Percentiles rank a stretch among this genome's conserved stretches.
Conservation (phyloP, 35 echinoderm and acorn worm genomes). For the Lytechinus pictus region DNA sequence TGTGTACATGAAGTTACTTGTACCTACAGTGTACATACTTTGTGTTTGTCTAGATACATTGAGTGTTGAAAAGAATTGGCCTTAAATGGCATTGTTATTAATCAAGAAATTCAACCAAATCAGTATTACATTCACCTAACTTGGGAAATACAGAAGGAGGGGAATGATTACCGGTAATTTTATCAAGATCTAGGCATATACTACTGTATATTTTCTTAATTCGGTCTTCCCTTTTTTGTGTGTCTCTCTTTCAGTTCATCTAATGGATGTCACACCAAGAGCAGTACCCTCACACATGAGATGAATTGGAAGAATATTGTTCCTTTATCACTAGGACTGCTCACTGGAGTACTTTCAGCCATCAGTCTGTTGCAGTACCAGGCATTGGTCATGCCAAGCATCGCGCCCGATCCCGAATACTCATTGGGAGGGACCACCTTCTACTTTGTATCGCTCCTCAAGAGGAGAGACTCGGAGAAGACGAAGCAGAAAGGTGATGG, state of each 20-base stretch:
- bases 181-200: no score
- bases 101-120: no score
- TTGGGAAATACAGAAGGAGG: no score
- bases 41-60: no score
- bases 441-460: constrained; percentile 50
- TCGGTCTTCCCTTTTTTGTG: no score
- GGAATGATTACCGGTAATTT: no score
- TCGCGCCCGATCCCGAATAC: constrained; percentile 37
- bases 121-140: no score
- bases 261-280: not conserved
- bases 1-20: no score
- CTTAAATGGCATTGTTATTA: no score
- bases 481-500: not conserved
- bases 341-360: constrained; percentile 61
- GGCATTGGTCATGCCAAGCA: not conserved
- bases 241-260: not conserved
- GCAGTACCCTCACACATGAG: not conserved
- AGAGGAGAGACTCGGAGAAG: not conserved
- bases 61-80: no score
- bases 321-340: constrained; percentile 55
- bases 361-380: constrained; percentile 64
- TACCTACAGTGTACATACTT: no score
- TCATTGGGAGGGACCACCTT: constrained; percentile 66
- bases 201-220: no score
- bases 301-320: not conserved